A percentile compares a stretch with the other conserved stretches of the same genome.
phyloP scores from a whole-genome alignment of 2,113 vertebrate genomes.

The Carlito syrichta region DNA sequence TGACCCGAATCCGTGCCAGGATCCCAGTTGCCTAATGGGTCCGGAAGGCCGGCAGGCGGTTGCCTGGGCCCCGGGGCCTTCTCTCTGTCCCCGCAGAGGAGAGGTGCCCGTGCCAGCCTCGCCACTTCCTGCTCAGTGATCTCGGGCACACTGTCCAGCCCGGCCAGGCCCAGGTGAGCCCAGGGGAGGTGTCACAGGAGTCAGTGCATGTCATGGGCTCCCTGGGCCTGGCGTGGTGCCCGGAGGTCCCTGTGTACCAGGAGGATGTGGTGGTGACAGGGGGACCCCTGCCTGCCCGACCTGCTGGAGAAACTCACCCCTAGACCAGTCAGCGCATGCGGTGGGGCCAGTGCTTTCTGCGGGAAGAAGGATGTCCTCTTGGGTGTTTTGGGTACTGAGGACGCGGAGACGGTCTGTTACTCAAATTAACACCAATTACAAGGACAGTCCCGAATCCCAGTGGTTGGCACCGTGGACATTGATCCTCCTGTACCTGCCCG shows the following conservation, averaged over 20 bases:
- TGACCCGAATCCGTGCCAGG: background rate
- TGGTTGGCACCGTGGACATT: background rate
- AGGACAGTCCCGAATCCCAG: background rate
- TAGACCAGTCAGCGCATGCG: background rate
- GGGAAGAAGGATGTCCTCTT: background rate
- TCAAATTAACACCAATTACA: too few relatives aligned
- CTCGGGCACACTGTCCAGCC: background rate
- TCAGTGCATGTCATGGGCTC: background rate
- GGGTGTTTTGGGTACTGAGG: background rate
- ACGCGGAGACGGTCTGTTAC: background rate
- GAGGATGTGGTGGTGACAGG: background rate
- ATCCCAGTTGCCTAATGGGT: background rate
- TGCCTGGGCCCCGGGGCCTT: fast-evolving
- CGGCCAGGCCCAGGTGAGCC: too few relatives aligned
- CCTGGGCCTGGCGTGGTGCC: background rate
- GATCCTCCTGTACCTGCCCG: background rate
- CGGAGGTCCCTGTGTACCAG: background rate
- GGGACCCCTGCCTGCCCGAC: too few relatives aligned
- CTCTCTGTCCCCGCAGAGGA: background rate
- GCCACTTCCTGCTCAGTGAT: background rate
- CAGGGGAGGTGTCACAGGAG: background rate
- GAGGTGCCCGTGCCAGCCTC: background rate
- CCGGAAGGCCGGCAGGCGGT: background rate
- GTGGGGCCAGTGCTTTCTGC: fast-evolving
- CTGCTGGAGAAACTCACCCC: background rate